These are phyloP conservation scores for Galleria mellonella DNA, from an alignment of 1,140 invertebrate genomes.

Conservation along the genomic window DNA sequence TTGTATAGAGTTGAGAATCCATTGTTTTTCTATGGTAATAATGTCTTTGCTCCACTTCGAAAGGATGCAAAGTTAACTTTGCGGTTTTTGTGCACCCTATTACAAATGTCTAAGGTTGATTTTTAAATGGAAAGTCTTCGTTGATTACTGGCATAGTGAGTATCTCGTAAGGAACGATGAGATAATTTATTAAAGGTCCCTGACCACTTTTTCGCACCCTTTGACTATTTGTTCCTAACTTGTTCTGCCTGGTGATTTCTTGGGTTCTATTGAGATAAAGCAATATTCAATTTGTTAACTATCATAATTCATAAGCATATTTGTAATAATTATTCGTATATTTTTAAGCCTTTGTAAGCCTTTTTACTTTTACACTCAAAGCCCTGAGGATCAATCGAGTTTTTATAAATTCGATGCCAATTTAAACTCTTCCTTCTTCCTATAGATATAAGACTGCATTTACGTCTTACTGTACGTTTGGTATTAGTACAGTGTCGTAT, in stretches of 20 bases:
- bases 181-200: conserved; percentile 35
- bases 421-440: too few species aligned
- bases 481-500: too few species aligned
- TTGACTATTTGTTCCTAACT: conserved; percentile 28
- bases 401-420: too few species aligned
- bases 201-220: conserved; percentile 36
- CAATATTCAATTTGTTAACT: too few species aligned
- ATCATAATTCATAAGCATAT: too few species aligned
- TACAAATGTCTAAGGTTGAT: conserved; percentile 1
- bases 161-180: conserved; percentile 27
- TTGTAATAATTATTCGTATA: too few species aligned
- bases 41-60: conserved; percentile 12
- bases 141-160: conserved; percentile 12
- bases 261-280: too few species aligned
- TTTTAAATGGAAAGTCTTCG: conserved; percentile 1
- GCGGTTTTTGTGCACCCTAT: conserved; percentile 5
- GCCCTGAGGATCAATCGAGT: too few species aligned
- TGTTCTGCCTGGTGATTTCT: background rate
- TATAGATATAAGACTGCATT: too few species aligned
- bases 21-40: conserved; percentile 11
- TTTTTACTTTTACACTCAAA: too few species aligned
- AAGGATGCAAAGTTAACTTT: conserved; percentile 4
- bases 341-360: too few species aligned
- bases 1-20: conserved; percentile 7
- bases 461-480: too few species aligned